Evolutionary conservation across 2,888 invertebrate species (phyloP).

Genomic region (Seira ritae): DNA sequence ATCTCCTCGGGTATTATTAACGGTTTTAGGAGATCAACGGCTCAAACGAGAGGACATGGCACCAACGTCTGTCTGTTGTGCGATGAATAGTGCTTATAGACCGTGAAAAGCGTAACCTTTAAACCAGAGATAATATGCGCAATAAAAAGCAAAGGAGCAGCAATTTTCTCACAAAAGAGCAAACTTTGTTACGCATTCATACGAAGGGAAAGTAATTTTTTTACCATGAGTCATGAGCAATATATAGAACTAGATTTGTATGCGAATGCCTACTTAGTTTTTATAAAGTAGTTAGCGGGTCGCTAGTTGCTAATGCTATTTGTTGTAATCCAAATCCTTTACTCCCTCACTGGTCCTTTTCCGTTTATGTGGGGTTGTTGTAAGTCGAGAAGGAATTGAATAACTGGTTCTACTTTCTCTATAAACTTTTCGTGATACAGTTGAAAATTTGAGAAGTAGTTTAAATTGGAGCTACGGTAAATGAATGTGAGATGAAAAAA

Average conservation of each 20-base stretch:
- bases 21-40: constrained; percentile 32
- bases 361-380: background rate
- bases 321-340: constrained; percentile 41
- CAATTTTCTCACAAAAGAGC: background rate
- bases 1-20: constrained; percentile 23
- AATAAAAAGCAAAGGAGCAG: background rate
- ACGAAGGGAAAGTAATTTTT: background rate
- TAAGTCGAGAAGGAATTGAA: background rate
- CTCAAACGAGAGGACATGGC: background rate
- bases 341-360: constrained; percentile 17
- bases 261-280: background rate
- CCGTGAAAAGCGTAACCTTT: constrained; percentile 3
- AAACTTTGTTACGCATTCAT: background rate
- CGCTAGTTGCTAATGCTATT: constrained; percentile 31
- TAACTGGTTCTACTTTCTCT: background rate
- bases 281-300: background rate
- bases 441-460: background rate
- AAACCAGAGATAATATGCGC: constrained; percentile 1
- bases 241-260: background rate
- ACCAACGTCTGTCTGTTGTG: background rate
- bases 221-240: background rate
- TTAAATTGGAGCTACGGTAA: background rate
- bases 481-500: background rate
- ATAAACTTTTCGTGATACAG: background rate
- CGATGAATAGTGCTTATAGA: background rate